phyloP scores from a whole-genome alignment of 1,140 invertebrate species.

The Hyles vespertilio region DNA sequence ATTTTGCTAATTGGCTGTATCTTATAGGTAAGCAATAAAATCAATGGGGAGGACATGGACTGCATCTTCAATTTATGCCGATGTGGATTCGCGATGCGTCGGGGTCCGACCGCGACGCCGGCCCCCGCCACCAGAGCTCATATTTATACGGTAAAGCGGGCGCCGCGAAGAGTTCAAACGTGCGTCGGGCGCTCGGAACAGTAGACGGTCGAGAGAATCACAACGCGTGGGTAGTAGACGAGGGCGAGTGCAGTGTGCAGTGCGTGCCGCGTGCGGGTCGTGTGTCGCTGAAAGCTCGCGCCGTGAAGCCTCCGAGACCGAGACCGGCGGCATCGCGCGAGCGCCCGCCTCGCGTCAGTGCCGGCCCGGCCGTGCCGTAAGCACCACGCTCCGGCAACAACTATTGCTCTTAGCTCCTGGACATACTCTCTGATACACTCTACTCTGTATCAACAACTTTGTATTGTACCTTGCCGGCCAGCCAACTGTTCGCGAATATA shows the following conservation, averaged over 20 bases:
- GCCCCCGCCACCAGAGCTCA: conserved; percentile 69
- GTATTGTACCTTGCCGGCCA: conserved; percentile 17
- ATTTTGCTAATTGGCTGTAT: conserved; percentile 69
- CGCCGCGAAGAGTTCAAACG: conserved; percentile 72
- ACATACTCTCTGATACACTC: conserved; percentile 41
- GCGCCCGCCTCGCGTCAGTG: conserved; percentile 63
- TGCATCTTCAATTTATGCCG: conserved; percentile 72
- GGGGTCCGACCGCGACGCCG: conserved; percentile 57
- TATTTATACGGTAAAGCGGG: conserved; percentile 73
- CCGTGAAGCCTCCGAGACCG: conserved; percentile 58
- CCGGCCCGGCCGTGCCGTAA: conserved; percentile 71
- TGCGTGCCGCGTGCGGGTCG: conserved; percentile 71
- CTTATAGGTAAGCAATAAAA: conserved; percentile 69
- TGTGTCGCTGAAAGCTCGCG: conserved; percentile 73
- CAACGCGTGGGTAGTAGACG: conserved; percentile 65
- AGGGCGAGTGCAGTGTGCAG: conserved; percentile 74
- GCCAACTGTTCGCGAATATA: conserved; percentile 23
- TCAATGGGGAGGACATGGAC: conserved; percentile 68
- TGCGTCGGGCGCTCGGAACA: conserved; percentile 67
- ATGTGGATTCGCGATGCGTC: conserved; percentile 69
- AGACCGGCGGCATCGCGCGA: conserved; percentile 56
- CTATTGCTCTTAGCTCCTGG: conserved; percentile 37
- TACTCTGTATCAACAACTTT: conserved; percentile 32
- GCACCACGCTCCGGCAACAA: conserved; percentile 56
- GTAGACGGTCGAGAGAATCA: conserved; percentile 70